Conservation (phyloP, 2,113 vertebrate species). For the Hyperoodon ampullatus region DNA sequence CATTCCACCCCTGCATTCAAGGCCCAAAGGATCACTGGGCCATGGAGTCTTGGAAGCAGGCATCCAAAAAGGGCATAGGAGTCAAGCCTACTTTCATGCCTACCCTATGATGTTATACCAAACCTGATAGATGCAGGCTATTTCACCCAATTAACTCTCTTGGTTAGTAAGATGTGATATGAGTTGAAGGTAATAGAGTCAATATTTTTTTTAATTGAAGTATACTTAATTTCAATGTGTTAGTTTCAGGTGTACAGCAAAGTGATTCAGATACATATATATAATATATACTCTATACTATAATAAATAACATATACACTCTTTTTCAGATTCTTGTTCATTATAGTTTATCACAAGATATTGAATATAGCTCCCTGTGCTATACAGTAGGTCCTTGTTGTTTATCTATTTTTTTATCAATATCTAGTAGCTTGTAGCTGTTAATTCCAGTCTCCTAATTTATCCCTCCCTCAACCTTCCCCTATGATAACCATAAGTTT, state of each 20-base stretch:
- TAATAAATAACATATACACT: too few relatives aligned
- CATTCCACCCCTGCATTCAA: background rate
- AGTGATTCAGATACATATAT: background rate
- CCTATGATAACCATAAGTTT: background rate
- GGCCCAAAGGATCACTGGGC: background rate
- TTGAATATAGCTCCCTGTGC: background rate
- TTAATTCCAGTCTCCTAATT: background rate
- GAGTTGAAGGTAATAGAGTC: background rate
- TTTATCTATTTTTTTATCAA: background rate
- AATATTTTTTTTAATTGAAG: background rate
- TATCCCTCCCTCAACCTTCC: background rate
- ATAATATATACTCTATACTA: too few relatives aligned
- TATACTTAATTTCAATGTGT: background rate
- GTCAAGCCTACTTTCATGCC: background rate
- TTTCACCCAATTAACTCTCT: background rate
- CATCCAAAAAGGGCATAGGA: rapidly evolving
- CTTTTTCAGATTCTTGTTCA: background rate
- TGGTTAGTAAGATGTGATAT: background rate
- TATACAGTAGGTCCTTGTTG: background rate
- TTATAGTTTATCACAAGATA: background rate
- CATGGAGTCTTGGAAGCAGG: background rate
- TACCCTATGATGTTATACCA: background rate
- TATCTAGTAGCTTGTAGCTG: background rate
- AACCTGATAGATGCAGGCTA: too few relatives aligned
- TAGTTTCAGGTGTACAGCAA: background rate